A percentile compares a stretch with the other conserved stretches of the same genome.
Evolutionary conservation across 2,113 vertebrate species (phyloP).

Genomic region (Hippolais icterina): DNA sequence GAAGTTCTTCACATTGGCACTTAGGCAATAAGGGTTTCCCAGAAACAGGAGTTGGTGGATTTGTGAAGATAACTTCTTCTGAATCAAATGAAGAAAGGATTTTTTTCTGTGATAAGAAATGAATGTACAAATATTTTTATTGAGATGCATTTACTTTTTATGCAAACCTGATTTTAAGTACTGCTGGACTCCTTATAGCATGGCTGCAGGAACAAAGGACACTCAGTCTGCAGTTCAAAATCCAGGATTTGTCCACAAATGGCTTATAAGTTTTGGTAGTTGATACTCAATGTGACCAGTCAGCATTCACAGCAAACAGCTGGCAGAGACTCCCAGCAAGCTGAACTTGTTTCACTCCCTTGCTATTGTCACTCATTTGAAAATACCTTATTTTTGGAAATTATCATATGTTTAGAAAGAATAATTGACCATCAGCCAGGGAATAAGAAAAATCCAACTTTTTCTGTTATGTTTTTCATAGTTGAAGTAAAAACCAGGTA

Average conservation of each 20-base stretch:
- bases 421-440: background rate
- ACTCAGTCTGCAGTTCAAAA: background rate
- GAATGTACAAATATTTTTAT: background rate
- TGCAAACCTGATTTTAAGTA: background rate
- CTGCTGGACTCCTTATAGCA: background rate
- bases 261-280: background rate
- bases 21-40: background rate
- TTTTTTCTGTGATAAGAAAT: background rate
- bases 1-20: background rate
- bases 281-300: background rate
- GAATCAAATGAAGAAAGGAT: background rate
- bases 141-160: background rate
- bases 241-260: background rate
- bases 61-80: background rate
- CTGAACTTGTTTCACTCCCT: background rate
- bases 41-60: background rate
- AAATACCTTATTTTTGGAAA: background rate
- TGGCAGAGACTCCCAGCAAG: background rate
- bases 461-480: conserved; percentile 3
- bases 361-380: background rate
- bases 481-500: background rate
- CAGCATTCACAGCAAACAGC: background rate
- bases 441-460: background rate
- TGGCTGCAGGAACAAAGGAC: background rate
- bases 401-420: conserved; percentile 10